Base-by-base conservation (phyloP, 2,797 vertebrate species). In the Siniperca undulata region DNA sequence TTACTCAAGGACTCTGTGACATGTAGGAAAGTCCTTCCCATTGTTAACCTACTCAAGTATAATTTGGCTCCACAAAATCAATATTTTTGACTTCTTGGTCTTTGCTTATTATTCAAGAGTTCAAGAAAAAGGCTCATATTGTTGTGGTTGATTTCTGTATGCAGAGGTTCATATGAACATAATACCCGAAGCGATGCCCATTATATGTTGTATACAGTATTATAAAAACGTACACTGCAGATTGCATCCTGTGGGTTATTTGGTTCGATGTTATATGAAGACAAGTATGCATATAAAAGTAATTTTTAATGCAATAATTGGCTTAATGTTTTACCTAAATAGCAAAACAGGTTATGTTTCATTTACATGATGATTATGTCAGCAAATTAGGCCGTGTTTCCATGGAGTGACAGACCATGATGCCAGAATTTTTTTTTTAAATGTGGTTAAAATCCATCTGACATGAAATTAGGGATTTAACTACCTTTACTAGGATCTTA, bases 281-380 rank as follows among this genome's bases (percentile, higher is more conserved):
- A 68, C 4, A 22, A 40, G 40, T 52, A 19, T 38, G 19, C 56
- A 58, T 53, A 34, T 30, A 22, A 64, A 48, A 55, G 12, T 56
- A n/a, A 19, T 27, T 30, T 40, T 34, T 61, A 56, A 46, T 70
- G 13, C 65, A 67, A 50, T 61, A 50, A 71, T 52, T 16, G 19
- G 13, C 5, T 73, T 67, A 53, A 66, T 65, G 5, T 73, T 80
- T 72, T 11, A 55, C 48, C 22, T 16, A 46, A 44, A 71, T 74
- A 59, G 22, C 60, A 74, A 12, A 60, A 64, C 36, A 44, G 52
- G 34, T 69, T 42, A 52, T 38, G 30, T 70, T 71, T 70, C 22
- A 74, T 85, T 56, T 72, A 36, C 22, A 72, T 55, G 3, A 27
- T 60, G 78, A 53, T 56, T 65, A 0, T 65, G 55, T 38, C 61